These are phyloP conservation scores for Trinorchestia longiramus DNA, from an alignment of 1,140 invertebrate species.

Conservation along the genomic window DNA sequence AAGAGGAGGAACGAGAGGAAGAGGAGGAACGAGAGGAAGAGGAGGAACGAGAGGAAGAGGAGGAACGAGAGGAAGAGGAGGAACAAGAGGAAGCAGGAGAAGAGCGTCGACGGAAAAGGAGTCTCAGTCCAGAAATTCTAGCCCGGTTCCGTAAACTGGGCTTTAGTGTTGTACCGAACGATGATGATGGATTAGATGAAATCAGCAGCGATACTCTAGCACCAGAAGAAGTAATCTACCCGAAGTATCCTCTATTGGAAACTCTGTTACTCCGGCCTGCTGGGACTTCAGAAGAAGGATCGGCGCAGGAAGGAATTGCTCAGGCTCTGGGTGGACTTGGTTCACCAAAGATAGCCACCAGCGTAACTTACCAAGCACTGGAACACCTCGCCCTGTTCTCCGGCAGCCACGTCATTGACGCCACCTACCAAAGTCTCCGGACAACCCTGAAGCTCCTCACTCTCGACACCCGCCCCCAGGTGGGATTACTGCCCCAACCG, in stretches of 20 bases:
- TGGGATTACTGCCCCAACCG: background rate
- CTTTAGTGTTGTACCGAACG: background rate
- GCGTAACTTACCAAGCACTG: background rate
- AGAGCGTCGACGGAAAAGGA: background rate
- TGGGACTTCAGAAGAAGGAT: background rate
- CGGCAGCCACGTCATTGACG: background rate
- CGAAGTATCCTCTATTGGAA: background rate
- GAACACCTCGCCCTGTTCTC: background rate
- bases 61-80: background rate
- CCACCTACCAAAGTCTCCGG: background rate
- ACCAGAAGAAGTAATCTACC: background rate
- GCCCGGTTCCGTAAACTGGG: background rate
- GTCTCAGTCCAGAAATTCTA: background rate
- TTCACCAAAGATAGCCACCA: background rate
- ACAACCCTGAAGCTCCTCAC: background rate
- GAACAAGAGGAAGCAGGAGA: background rate
- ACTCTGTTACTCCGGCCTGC: background rate
- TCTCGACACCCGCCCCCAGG: background rate
- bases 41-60: too few relatives aligned
- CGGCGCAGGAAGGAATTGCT: background rate
- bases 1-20: too few relatives aligned
- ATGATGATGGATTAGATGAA: background rate
- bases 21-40: background rate
- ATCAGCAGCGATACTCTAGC: too few relatives aligned
- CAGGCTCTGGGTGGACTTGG: background rate